Evolutionary conservation across 2,888 invertebrate genomes (phyloP), one percentile per base, ranked within the genome.

Genomic region (Agelastica alni): DNA sequence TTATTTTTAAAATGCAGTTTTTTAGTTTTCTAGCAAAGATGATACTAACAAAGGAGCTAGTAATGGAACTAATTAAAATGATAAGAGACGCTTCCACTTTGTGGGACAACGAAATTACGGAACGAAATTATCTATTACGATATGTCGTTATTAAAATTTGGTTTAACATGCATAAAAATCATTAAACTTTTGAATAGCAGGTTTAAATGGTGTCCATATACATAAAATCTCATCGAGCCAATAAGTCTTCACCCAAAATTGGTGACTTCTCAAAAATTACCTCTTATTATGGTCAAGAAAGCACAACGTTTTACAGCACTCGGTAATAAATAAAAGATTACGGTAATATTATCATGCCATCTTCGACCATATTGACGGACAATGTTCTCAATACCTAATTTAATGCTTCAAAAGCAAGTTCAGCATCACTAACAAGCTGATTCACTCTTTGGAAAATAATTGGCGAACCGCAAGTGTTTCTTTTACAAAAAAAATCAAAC

Each of bases 371-470:
- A 16, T 36, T 36, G 37, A 39, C 37, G 37, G 37, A 39, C 58
- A 42, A 28, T 53, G 46, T 54, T 53, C 53, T 59, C 56, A 39
- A 32, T 28, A 46, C 41, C 39, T 51, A 56, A 59, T 59, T 59
- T 56, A 59, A 56, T 58, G 58, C 47, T 52, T 55, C 52, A 18
- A 55, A 42, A 57, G 36, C 52, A 41, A 36, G 56, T 59, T 56
- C 59, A 47, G 59, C 59, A 53, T 59, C 59, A 53, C 18, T 49
- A 56, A 59, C 20, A 37, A 53, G 49, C 44, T 43, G 44, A 56
- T 52, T 59, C 56, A 56, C 53, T 52, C 36, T 44, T 45, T 22
- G 31, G 36, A 51, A 52, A 55, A 58, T 58, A 55, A 58, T 58
- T 58, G 58, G 52, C 55, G 31, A 48, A 16, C 20, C 37, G 16